Evolutionary conservation across 2,888 invertebrate species (phyloP).

Genomic region (Dascillus cervinus): DNA sequence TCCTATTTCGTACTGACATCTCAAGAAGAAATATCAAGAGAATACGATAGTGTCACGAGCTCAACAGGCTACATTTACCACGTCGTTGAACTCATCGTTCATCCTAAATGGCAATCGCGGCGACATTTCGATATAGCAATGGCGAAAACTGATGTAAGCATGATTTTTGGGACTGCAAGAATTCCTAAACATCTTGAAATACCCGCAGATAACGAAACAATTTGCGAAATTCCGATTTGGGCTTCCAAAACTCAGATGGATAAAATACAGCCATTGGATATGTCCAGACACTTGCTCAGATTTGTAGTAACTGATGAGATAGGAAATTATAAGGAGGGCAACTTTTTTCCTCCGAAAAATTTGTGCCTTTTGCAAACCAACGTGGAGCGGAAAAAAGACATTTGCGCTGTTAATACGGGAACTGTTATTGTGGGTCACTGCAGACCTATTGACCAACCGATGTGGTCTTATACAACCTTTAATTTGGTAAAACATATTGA

Average conservation of each 20-base stretch:
- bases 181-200: neutral
- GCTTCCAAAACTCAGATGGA: too few relatives aligned
- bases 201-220: neutral
- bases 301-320: constrained; percentile 1
- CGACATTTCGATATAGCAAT: constrained; percentile 1
- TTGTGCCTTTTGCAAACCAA: constrained; percentile 5
- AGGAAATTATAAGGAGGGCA: too few relatives aligned
- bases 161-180: constrained; percentile 1
- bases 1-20: neutral
- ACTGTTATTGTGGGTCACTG: neutral
- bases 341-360: neutral
- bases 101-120: constrained; percentile 4
- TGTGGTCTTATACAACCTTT: neutral
- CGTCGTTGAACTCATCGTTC: constrained; percentile 2
- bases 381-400: neutral
- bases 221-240: constrained; percentile 4
- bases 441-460: constrained; percentile 1
- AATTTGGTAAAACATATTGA: constrained; percentile 1
- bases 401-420: constrained; percentile 4
- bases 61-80: neutral
- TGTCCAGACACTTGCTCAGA: constrained; percentile 1
- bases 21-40: too few relatives aligned
- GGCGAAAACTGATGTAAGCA: neutral
- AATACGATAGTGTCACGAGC: neutral
- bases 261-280: too few relatives aligned